Evolutionary conservation across 2,888 invertebrate species (phyloP), one percentile per base, ranked within the genome.

Genomic region (Drepanosiphum platanoidis): DNA sequence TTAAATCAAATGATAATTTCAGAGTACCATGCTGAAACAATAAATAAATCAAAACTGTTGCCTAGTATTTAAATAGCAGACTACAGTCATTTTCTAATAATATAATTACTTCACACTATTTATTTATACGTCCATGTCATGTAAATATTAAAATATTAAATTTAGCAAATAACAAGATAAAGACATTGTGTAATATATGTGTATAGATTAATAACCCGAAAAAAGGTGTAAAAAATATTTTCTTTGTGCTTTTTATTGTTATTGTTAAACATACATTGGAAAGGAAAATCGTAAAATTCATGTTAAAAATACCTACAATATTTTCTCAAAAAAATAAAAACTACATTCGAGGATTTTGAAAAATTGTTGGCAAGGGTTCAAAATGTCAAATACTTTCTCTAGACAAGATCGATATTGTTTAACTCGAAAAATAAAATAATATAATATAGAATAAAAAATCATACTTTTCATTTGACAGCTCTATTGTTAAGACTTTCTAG

Each of bases 401-500:
- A 15, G 22, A 52, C 27, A 71, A 81, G 58, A 81, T 81, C 81
- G 27, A 71, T 81, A 81, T 58, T 34, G 27, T 27, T 64, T 27
- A 9, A 27, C 61, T 61, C 22, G n/a, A 61, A 61, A 61, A 52
- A 52, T 15, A 52, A 27, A 64, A 27, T 11, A 4, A 64, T 18
- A 52, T 52, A 52, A 52, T 34, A 36, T 52, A 18, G 42, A 72
- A 7, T 11, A 68, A 70, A 68, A 80, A 80, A 32, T n/a, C 32
- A 8, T 30, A 80, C n/a, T 32, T 68, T 18, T 34, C 46, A 80
- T 80, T 52, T 68, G 34, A 46, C 80, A 68, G 32, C n/a, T 46
- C 68, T 80, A 68, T 80, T 80, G 68, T 80, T 46, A 80, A n/a
- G n/a, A 75, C 18, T 75, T 52, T 52, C 18, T 75, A 52, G 36